Conservation (phyloP, 2,888 invertebrate species). For the Crematogaster levior region DNA sequence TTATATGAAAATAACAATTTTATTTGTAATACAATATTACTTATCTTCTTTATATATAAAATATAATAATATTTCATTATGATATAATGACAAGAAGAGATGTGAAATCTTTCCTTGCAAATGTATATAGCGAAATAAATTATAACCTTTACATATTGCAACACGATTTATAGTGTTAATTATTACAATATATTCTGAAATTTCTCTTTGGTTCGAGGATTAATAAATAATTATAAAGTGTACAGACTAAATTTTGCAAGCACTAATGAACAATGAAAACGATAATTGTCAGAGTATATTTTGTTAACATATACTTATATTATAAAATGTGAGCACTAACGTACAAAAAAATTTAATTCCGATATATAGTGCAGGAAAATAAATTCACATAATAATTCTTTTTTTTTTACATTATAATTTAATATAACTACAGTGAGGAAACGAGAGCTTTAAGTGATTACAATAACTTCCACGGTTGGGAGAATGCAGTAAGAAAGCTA, state of each 20-base stretch:
- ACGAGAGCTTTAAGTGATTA: constrained; percentile 7
- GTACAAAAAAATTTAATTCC: neutral
- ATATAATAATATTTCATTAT: neutral
- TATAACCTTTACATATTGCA: neutral
- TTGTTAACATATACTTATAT: neutral
- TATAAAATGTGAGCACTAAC: neutral
- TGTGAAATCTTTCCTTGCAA: neutral
- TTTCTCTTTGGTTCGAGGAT: neutral
- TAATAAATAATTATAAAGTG: neutral
- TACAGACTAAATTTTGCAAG: neutral
- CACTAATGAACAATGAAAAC: neutral
- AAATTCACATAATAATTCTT: constrained; percentile 2
- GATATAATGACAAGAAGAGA: neutral
- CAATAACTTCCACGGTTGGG: neutral
- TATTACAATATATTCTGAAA: neutral
- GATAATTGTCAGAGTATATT: neutral
- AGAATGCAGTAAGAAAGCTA: constrained; percentile 3
- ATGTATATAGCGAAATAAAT: neutral
- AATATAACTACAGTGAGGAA: neutral
- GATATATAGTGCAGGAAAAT: neutral
- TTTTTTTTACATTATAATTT: neutral
- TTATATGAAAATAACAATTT: neutral
- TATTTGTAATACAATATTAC: neutral
- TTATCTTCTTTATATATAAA: too few species aligned
- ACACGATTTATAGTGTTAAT: neutral